A percentile compares a stretch with the other conserved stretches of the same genome.
These are phyloP conservation scores for Polypterus bichir DNA, from an alignment of 2,113 vertebrate genomes.

Conservation along the genomic window DNA sequence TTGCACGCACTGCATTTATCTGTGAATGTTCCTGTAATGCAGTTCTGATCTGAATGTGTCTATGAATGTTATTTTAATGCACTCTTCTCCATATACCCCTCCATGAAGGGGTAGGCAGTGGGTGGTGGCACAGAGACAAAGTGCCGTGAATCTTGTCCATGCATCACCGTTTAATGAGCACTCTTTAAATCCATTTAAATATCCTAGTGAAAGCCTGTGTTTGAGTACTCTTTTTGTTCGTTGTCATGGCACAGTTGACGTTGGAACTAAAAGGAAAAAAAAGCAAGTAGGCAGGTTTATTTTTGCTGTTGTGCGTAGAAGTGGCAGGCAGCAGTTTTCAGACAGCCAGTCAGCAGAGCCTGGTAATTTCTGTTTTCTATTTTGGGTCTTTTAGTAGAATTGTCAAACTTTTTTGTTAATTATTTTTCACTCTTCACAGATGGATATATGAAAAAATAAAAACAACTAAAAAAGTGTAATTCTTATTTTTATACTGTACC, in stretches of 20 bases:
- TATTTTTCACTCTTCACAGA: background rate
- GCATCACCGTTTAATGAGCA: slow-evolving; percentile 27
- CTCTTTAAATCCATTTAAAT: slow-evolving; percentile 43
- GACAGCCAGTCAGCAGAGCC: slow-evolving; percentile 11
- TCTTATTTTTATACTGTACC: no score
- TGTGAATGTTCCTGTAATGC: no score
- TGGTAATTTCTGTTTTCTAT: slow-evolving; percentile 13
- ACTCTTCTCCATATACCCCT: no score
- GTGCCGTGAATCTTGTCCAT: slow-evolving; percentile 10
- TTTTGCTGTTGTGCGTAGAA: slow-evolving; percentile 19
- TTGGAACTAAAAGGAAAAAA: slow-evolving; percentile 32
- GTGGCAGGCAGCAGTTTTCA: slow-evolving; percentile 15
- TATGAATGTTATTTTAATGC: no score
- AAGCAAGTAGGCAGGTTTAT: slow-evolving; percentile 24
- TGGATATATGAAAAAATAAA: no score
- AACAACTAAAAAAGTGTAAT: no score
- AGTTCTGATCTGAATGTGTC: no score
- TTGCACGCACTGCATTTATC: no score
- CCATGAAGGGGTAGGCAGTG: no score
- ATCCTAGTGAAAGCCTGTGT: slow-evolving; percentile 37
- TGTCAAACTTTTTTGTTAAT: slow-evolving; percentile 8
- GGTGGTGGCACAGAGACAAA: no score
- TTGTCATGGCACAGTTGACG: slow-evolving; percentile 61
- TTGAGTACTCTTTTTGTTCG: slow-evolving; percentile 46
- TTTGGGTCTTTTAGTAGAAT: slow-evolving; percentile 13